Conservation (phyloP, 2,888 invertebrate genomes). For the Lochmaea capreae region DNA sequence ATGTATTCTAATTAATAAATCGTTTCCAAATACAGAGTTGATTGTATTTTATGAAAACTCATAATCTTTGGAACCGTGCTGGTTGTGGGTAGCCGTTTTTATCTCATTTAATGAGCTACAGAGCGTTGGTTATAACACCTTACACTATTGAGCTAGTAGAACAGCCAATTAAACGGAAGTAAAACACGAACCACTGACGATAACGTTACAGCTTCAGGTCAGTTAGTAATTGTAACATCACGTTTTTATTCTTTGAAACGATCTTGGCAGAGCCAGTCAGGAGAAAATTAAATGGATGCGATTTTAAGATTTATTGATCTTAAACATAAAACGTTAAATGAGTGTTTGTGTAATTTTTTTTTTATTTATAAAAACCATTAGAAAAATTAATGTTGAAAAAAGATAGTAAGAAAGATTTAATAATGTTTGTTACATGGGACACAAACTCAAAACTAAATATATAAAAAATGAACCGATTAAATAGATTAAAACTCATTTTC, state of each 20-base stretch:
- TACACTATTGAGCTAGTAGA: constrained; percentile 4
- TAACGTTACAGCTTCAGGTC: constrained; percentile 10
- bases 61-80: neutral
- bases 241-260: constrained; percentile 11
- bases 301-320: neutral
- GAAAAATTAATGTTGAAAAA: too few relatives aligned
- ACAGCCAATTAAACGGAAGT: constrained; percentile 30
- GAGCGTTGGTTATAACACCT: neutral
- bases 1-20: too few relatives aligned
- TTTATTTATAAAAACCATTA: too few relatives aligned
- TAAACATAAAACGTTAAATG: neutral
- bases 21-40: too few relatives aligned
- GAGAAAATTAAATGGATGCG: neutral
- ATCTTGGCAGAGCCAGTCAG: neutral
- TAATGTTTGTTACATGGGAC: too few relatives aligned
- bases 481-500: too few relatives aligned
- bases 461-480: neutral
- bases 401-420: too few relatives aligned
- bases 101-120: constrained; percentile 5
- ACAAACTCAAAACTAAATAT: too few relatives aligned
- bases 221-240: constrained; percentile 17
- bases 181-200: constrained; percentile 20
- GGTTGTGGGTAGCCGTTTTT: constrained; percentile 5
- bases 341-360: too few relatives aligned
- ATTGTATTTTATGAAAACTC: too few relatives aligned